Evolutionary conservation across 2,113 vertebrate species (phyloP).

Genomic region (Dunckerocampus dactyliophorus): DNA sequence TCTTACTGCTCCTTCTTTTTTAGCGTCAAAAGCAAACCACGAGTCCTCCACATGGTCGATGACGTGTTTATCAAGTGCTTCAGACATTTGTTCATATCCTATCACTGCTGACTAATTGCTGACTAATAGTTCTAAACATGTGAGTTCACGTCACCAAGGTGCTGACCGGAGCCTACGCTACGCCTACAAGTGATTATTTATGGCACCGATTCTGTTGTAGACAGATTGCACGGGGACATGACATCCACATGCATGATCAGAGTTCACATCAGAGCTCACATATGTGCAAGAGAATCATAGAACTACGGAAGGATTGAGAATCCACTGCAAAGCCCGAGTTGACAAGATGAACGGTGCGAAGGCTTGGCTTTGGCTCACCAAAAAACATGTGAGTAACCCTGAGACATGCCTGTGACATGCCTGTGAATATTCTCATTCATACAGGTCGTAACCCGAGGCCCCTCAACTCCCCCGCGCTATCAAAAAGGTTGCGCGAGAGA

Average conservation of each 20-base stretch:
- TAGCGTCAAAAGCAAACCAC: too few species aligned
- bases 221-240: slow-evolving; percentile 1
- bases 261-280: not conserved
- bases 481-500: too few species aligned
- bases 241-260: not conserved
- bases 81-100: not conserved
- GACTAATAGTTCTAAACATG: not conserved
- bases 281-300: not conserved
- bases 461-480: too few species aligned
- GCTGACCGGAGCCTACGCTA: not conserved
- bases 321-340: not conserved
- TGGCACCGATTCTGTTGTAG: not conserved
- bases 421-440: too few species aligned
- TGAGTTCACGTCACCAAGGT: not conserved
- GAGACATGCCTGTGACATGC: too few species aligned
- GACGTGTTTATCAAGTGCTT: too few species aligned
- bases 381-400: too few species aligned
- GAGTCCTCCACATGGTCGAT: too few species aligned
- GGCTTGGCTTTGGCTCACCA: too few species aligned
- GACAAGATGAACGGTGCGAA: too few species aligned
- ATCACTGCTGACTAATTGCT: not conserved
- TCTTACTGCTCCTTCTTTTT: too few species aligned
- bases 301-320: not conserved
- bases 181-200: slow-evolving; percentile 2
- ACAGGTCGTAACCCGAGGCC: too few species aligned